Evolutionary conservation across 2,797 vertebrate species (phyloP).

Genomic region (Chromis chromis): DNA sequence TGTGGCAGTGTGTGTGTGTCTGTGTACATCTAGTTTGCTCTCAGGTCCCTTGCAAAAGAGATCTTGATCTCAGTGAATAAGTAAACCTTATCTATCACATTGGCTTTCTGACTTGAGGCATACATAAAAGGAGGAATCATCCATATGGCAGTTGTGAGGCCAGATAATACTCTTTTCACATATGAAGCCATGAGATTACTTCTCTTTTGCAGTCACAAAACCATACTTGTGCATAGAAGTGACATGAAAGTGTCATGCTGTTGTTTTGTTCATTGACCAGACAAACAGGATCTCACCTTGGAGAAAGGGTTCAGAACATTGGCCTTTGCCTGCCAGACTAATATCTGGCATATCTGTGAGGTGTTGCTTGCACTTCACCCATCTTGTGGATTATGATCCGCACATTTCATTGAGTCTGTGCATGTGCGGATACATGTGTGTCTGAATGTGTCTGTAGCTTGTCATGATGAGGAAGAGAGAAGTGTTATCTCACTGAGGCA

Average conservation of each 20-base stretch:
- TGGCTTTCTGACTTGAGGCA: neutral
- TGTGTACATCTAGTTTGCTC: neutral
- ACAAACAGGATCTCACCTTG: conserved; percentile 28
- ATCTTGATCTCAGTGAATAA: neutral
- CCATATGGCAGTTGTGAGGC: neutral
- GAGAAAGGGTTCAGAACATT: conserved; percentile 24
- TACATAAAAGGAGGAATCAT: conserved; percentile 18
- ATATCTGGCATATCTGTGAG: conserved; percentile 41
- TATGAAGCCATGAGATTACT: neutral
- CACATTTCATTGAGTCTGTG: conserved; percentile 30
- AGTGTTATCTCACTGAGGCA: conserved; percentile 70
- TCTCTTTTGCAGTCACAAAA: conserved; percentile 16
- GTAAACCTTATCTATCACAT: conserved; percentile 13
- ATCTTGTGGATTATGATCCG: conserved; percentile 53
- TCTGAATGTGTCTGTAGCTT: conserved; percentile 33
- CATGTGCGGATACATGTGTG: conserved; percentile 12
- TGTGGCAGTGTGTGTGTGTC: neutral
- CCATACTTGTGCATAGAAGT: conserved; percentile 3
- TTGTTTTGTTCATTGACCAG: conserved; percentile 43
- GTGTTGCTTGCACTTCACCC: conserved; percentile 39
- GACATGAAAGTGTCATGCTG: conserved; percentile 20
- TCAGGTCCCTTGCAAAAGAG: neutral
- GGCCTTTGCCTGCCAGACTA: conserved; percentile 33
- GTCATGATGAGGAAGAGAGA: conserved; percentile 55
- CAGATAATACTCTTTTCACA: conserved; percentile 1